These are phyloP conservation scores for Eonycteris spelaea DNA, from an alignment of 2,113 vertebrate species.

Conservation along the genomic window DNA sequence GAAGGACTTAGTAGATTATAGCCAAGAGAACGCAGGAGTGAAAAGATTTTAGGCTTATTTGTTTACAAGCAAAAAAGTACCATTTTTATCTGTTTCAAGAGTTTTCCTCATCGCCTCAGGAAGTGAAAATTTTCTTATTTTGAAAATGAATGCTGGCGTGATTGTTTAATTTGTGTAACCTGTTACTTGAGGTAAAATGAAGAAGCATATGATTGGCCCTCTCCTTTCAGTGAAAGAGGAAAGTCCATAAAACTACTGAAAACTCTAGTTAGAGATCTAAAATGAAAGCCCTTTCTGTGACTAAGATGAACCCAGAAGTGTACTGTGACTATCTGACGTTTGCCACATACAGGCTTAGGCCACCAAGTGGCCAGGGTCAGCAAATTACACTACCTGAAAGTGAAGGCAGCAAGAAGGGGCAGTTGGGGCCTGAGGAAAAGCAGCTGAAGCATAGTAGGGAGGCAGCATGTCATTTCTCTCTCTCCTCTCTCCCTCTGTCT, in stretches of 20 bases:
- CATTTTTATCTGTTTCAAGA: slow-evolving; percentile 16
- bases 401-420: slow-evolving; percentile 24
- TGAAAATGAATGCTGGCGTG: not conserved
- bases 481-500: slow-evolving; percentile 6
- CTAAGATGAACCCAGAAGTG: slow-evolving; percentile 79
- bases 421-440: slow-evolving; percentile 7
- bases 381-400: slow-evolving; percentile 85
- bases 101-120: slow-evolving; percentile 7
- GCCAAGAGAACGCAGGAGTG: not conserved
- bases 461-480: slow-evolving; percentile 72
- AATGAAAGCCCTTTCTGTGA: slow-evolving; percentile 51
- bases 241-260: slow-evolving; percentile 33
- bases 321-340: slow-evolving; percentile 78
- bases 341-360: slow-evolving; percentile 72
- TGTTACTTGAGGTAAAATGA: slow-evolving; percentile 43
- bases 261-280: not conserved
- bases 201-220: not conserved
- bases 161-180: slow-evolving; percentile 52
- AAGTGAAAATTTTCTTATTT: slow-evolving; percentile 35
- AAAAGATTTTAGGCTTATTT: slow-evolving; percentile 37
- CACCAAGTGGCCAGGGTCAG: slow-evolving; percentile 81
- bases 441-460: slow-evolving; percentile 37
- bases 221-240: not conserved
- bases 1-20: slow-evolving; percentile 52
- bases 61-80: slow-evolving; percentile 25